Conservation (phyloP, 2,113 vertebrate genomes). For the Tragelaphus buxtoni region DNA sequence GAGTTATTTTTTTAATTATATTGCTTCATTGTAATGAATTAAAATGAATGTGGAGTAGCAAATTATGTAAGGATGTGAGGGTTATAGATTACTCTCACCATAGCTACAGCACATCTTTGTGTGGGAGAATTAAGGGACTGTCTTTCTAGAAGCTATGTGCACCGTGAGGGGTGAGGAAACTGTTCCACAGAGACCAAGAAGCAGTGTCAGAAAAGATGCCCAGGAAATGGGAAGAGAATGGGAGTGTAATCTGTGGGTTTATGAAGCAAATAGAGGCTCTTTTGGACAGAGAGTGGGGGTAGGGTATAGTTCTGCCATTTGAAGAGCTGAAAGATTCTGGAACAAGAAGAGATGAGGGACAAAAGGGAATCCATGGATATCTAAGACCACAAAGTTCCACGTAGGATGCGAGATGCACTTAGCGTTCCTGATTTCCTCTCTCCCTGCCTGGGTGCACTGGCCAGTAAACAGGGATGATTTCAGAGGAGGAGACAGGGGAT, state of each 20-base stretch:
- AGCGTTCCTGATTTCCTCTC: neutral
- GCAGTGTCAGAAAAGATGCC: neutral
- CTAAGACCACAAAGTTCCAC: neutral
- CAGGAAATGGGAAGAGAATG: neutral
- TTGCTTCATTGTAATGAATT: conserved; percentile 78
- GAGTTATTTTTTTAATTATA: conserved; percentile 79
- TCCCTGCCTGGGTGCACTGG: neutral
- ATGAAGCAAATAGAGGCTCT: neutral
- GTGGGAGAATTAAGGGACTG: conserved; percentile 58
- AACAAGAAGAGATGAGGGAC: neutral
- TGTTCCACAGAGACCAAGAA: neutral
- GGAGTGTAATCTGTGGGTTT: neutral
- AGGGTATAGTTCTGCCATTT: neutral
- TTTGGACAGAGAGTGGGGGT: neutral
- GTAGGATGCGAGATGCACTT: neutral
- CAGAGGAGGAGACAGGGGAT: neutral
- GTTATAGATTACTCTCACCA: conserved; percentile 78
- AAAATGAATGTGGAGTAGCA: conserved; percentile 80
- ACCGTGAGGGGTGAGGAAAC: neutral
- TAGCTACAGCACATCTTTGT: conserved; percentile 80
- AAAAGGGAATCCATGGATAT: neutral
- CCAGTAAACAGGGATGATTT: neutral
- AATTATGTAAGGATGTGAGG: conserved; percentile 72
- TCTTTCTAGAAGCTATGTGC: conserved; percentile 36
- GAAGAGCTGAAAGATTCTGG: neutral